Base-by-base conservation (phyloP, 37 sponge, comb jelly and placozoan genomes). In the Amphimedon queenslandica region DNA sequence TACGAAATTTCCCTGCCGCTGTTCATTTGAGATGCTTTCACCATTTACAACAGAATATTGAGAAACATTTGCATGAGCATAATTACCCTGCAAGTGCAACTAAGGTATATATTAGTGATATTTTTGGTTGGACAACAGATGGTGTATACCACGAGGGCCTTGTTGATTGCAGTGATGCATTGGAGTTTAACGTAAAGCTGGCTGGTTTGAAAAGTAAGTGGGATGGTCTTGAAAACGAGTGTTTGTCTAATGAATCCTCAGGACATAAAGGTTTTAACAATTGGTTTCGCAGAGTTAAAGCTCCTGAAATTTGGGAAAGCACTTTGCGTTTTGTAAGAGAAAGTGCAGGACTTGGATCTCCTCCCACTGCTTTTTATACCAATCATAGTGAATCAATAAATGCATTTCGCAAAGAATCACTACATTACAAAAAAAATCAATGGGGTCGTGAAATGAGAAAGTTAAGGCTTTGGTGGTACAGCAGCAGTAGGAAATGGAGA, bases 71-170 rank as follows among this genome's bases (percentile, higher is more conserved):
- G 1, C 47, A 28, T 27, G 66, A 82, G 55, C 51, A 68, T 3
- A 37, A 76, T 18, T 36, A 75, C n/a, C 55, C 83, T 1, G 24
- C 43, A 3, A 28, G 3, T 13, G 5, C 55, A 13, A 67, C 37
- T 6, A 55, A 53, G 29, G 69, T 67, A 31, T 67, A 58, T 21
- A 21, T 69, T 10, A 27, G 40, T 24, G 83, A 82, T 63, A 69
- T 82, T 33, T 70, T 82, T 75, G 83, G 83, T 32, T 51, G 42
- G 43, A 63, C 76, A 43, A 4, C 30, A 60, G 61, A n/a, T 60
- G 61, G 28, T 6, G 27, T n/a, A n/a, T 60, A 25, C 28, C 27
- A 11, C 21, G 61, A 60, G 21, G 61, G 61, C 21, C 61, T 60
- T 60, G 72, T 55, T 1, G 72, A 71, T 11, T 51, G 72, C 35